These are phyloP conservation scores for Horisme vitalbata DNA, from an alignment of 2,888 invertebrate genomes.

Conservation along the genomic window DNA sequence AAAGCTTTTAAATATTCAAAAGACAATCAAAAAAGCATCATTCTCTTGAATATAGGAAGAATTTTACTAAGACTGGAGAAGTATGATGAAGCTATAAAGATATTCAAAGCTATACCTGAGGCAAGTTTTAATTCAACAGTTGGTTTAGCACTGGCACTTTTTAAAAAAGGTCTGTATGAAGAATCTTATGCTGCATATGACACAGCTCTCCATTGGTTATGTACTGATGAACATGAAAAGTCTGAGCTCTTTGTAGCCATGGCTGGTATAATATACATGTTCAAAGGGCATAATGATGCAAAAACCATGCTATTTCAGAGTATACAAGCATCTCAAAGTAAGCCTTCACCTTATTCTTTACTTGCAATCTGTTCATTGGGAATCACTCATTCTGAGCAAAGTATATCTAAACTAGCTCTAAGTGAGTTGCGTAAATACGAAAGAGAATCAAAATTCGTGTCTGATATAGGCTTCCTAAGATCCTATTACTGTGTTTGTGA, in stretches of 20 bases:
- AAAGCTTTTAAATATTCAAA: slow-evolving; percentile 81
- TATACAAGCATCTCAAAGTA: slow-evolving; percentile 67
- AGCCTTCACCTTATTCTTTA: slow-evolving; percentile 88
- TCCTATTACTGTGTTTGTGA: slow-evolving; percentile 84
- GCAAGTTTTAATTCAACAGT: slow-evolving; percentile 89
- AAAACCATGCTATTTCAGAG: slow-evolving; percentile 90
- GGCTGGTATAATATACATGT: slow-evolving; percentile 92
- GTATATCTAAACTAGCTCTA: slow-evolving; percentile 87
- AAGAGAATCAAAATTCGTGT: slow-evolving; percentile 81
- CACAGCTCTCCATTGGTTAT: slow-evolving; percentile 87
- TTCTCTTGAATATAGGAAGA: slow-evolving; percentile 89
- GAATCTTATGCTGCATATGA: slow-evolving; percentile 91
- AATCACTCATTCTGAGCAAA: slow-evolving; percentile 87
- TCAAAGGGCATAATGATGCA: slow-evolving; percentile 88
- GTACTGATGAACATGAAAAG: slow-evolving; percentile 85
- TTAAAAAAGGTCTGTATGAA: slow-evolving; percentile 86
- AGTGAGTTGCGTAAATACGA: slow-evolving; percentile 86
- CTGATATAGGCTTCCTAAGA: slow-evolving; percentile 84
- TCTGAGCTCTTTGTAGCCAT: slow-evolving; percentile 92
- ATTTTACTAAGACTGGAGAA: slow-evolving; percentile 84
- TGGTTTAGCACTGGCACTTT: slow-evolving; percentile 90
- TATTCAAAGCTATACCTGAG: slow-evolving; percentile 86
- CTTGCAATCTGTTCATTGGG: slow-evolving; percentile 92
- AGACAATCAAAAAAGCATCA: slow-evolving; percentile 71
- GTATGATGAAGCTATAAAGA: slow-evolving; percentile 86